phyloP scores from a whole-genome alignment of 2,797 vertebrate genomes.

The Ptychadena robeensis region DNA sequence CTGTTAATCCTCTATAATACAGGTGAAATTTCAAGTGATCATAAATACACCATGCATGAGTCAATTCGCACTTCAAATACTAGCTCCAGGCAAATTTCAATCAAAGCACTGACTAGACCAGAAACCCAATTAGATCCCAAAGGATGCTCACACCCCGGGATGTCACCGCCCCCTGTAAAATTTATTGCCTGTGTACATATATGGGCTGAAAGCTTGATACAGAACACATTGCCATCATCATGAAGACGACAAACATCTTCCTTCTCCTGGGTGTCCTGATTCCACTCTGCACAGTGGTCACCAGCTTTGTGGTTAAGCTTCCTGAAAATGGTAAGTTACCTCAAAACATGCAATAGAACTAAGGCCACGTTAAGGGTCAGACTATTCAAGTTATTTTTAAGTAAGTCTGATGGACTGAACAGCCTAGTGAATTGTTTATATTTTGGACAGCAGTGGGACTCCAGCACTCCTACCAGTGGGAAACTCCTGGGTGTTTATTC shows the following conservation, averaged over 20 bases:
- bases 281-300: neutral
- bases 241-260: conserved; percentile 9
- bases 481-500: no score
- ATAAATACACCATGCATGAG: conserved; percentile 2
- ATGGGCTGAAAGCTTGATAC: neutral
- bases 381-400: neutral
- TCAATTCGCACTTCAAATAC: neutral
- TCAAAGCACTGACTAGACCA: neutral
- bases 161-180: conserved; percentile 2
- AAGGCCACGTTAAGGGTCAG: neutral
- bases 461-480: neutral
- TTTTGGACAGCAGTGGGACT: neutral
- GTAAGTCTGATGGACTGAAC: neutral
- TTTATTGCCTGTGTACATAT: neutral
- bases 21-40: neutral
- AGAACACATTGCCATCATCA: conserved; percentile 2
- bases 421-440: neutral
- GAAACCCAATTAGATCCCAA: conserved; percentile 1
- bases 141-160: neutral
- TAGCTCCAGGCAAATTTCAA: neutral
- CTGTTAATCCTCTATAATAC: neutral
- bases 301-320: neutral
- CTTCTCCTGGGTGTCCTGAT: neutral
- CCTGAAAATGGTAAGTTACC: neutral
- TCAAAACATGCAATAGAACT: neutral